phyloP scores from a whole-genome alignment of 2,797 vertebrate species.

The Oryzias sinensis region DNA sequence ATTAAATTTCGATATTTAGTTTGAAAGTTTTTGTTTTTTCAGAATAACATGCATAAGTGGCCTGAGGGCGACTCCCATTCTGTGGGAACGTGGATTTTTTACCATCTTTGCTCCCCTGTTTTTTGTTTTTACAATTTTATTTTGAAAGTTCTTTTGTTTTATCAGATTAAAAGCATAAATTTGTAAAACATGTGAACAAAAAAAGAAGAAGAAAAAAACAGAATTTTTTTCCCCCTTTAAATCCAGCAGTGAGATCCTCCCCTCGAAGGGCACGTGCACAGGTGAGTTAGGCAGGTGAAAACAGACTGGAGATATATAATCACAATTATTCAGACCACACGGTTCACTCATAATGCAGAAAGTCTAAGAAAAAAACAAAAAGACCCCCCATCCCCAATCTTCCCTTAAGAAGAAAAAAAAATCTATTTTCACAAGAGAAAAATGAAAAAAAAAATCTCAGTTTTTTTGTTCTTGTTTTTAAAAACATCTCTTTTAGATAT shows the following conservation, averaged over 20 bases:
- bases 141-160: too few relatives aligned
- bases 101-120: too few relatives aligned
- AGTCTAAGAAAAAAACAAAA: conserved; percentile 1
- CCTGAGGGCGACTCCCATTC: conserved; percentile 47
- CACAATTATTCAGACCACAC: too few relatives aligned
- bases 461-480: too few relatives aligned
- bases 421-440: background rate
- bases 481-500: too few relatives aligned
- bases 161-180: too few relatives aligned
- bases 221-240: conserved; percentile 20
- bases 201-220: background rate
- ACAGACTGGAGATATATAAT: conserved; percentile 1
- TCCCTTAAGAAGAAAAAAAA: background rate
- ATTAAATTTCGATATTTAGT: too few relatives aligned
- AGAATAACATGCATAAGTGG: conserved; percentile 15
- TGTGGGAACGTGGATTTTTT: conserved; percentile 6
- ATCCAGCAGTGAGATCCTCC: conserved; percentile 59
- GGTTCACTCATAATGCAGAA: background rate
- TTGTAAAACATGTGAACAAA: conserved; percentile 20
- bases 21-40: too few relatives aligned
- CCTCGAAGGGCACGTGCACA: conserved; percentile 56
- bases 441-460: too few relatives aligned
- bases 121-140: too few relatives aligned
- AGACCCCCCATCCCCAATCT: too few relatives aligned
- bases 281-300: conserved; percentile 61